These are phyloP conservation scores for Trichoplusia ni DNA, from an alignment of 1,140 invertebrate genomes.

Conservation along the genomic window DNA sequence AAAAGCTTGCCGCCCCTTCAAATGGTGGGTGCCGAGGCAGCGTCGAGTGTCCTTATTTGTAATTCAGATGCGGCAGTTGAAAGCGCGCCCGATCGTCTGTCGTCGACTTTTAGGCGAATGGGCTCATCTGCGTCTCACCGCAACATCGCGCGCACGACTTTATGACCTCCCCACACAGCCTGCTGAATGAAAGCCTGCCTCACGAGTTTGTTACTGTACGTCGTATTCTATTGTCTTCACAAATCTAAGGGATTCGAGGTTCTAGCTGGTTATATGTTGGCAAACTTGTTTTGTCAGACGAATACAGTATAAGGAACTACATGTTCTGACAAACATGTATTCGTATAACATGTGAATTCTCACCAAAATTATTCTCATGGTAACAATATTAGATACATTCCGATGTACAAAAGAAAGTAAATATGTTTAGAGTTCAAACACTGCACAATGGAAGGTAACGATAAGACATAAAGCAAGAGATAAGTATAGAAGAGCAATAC, in stretches of 20 bases:
- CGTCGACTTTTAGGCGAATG: constrained; percentile 27
- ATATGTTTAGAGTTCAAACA: no score
- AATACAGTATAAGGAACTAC: no score
- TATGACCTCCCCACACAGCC: constrained; percentile 34
- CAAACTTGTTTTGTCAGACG: background rate
- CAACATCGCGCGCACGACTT: constrained; percentile 31
- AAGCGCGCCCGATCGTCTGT: constrained; percentile 23
- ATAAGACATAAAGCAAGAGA: no score
- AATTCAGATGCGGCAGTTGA: constrained; percentile 41
- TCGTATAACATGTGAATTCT: no score
- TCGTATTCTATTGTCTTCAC: background rate
- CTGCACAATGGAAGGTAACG: no score
- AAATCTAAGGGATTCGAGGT: constrained; percentile 1
- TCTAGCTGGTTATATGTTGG: background rate
- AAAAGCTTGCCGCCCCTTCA: constrained; percentile 20
- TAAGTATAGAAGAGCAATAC: no score
- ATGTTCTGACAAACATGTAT: no score
- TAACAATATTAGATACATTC: no score
- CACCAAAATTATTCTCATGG: no score
- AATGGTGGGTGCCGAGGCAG: constrained; percentile 22
- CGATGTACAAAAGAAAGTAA: no score
- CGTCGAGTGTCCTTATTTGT: constrained; percentile 40
- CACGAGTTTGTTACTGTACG: constrained; percentile 10
- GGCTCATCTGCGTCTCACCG: constrained; percentile 16
- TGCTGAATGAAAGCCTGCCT: background rate